Base-by-base conservation (phyloP, 2,113 vertebrate genomes). In the Suricata suricatta region DNA sequence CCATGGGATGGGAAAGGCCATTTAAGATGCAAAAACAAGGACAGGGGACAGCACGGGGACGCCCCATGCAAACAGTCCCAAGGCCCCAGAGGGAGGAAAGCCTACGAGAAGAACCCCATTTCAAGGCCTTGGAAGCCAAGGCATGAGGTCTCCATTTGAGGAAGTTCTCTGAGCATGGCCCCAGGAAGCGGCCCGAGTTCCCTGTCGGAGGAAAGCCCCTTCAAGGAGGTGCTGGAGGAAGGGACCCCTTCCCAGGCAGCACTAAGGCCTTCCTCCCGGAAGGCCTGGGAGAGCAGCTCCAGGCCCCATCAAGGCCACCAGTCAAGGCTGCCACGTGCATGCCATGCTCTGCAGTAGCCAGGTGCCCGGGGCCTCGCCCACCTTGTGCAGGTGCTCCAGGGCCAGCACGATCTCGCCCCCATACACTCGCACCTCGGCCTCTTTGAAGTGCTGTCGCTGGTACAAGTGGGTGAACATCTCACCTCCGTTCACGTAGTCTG, bases 401-500 rank as follows among this genome's bases (percentile, higher is more conserved):
- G 99, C 99, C 95, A 99, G 98, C 92, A 99, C 99, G 71, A 99
- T 99, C 98, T 99, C 99, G 8, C 99, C 99, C 0, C 99, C 99
- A 25, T 99, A 99, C 98, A 99, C 99, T 16, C 98, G 98, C 95
- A 99, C 99, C 66, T 99, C 99, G 0, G 99, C 99, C 98, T 99
- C 99, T 0, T 99, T 98, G 98, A 99, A 99, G 98, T 99, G 99
- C 98, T 99, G 99, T 47, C 99, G 98, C 98, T 99, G 99, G 97
- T 99, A 99, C 84, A 99, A 98, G 97, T 99, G 99, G 72, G 99
- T 99, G 98, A 99, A 99, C 98, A 99, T 99, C 98, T 99, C 99
- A 2, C 99, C 99, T 0, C 99, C 99, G 0, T 99, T 99, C 96
- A 99, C 99, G 14, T 99, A 99, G 97, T 99, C 99, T 99, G 94